phyloP scores from a whole-genome alignment of 2,113 vertebrate species.

The Junco hyemalis region DNA sequence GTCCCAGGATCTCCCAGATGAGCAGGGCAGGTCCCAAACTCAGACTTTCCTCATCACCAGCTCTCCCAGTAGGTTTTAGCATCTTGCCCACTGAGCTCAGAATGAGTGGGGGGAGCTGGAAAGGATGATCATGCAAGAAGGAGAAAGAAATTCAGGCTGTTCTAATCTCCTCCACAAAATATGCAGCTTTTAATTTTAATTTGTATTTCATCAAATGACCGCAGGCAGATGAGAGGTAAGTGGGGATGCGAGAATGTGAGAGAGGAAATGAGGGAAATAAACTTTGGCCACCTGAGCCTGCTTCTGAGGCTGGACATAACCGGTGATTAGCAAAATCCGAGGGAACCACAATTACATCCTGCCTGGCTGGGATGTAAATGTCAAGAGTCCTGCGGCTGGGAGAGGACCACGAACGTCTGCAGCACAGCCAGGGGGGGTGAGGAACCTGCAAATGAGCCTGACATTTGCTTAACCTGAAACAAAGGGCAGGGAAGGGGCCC shows the following conservation, averaged over 20 bases:
- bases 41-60: neutral
- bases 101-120: neutral
- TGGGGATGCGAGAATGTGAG: neutral
- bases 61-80: neutral
- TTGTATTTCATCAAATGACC: neutral
- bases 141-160: neutral
- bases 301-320: constrained; percentile 5
- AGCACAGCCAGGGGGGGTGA: neutral
- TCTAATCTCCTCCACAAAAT: neutral
- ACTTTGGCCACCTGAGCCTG: neutral
- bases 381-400: constrained; percentile 55
- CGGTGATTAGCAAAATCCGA: neutral
- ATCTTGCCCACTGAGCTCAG: neutral
- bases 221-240: neutral
- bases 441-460: constrained; percentile 55
- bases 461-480: constrained; percentile 70
- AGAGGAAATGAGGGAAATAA: neutral
- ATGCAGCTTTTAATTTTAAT: neutral
- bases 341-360: neutral
- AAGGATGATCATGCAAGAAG: neutral
- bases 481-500: constrained; percentile 19
- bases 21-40: neutral
- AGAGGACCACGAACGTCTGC: neutral
- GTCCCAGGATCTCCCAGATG: neutral
- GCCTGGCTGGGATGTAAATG: constrained; percentile 45